These are phyloP conservation scores for Clusia tigrina DNA, from an alignment of 2,888 invertebrate genomes.

Conservation along the genomic window DNA sequence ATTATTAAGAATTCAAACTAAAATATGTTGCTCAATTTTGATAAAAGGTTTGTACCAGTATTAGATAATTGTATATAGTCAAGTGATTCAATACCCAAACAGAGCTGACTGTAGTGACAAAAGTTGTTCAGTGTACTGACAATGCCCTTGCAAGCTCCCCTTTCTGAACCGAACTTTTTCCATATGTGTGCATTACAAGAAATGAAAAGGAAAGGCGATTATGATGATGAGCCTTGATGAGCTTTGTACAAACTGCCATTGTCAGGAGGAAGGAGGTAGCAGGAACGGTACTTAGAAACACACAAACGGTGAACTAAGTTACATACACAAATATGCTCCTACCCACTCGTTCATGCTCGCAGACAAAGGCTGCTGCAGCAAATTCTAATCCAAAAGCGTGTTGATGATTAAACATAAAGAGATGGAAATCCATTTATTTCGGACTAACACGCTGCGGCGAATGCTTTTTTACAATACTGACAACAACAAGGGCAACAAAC, in stretches of 20 bases:
- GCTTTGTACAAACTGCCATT: neutral
- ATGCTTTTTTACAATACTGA: neutral
- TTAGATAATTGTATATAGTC: no score
- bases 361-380: constrained; percentile 42
- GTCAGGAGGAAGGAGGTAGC: neutral
- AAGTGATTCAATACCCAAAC: no score
- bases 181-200: constrained; percentile 4
- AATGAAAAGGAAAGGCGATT: constrained; percentile 33
- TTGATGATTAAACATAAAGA: constrained; percentile 28
- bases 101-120: no score
- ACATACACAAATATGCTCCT: constrained; percentile 38
- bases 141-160: no score
- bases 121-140: no score
- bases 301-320: constrained; percentile 44
- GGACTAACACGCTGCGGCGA: constrained; percentile 56
- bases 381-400: constrained; percentile 23
- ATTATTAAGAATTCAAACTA: no score
- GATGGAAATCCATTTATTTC: constrained; percentile 58
- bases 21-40: no score
- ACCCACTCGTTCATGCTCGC: constrained; percentile 15
- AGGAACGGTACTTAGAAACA: constrained; percentile 7
- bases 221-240: constrained; percentile 32
- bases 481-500: neutral
- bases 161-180: neutral
- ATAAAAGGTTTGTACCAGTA: no score